Evolutionary conservation across 2,888 invertebrate genomes (phyloP).

Genomic region (Deroplatys truncata): DNA sequence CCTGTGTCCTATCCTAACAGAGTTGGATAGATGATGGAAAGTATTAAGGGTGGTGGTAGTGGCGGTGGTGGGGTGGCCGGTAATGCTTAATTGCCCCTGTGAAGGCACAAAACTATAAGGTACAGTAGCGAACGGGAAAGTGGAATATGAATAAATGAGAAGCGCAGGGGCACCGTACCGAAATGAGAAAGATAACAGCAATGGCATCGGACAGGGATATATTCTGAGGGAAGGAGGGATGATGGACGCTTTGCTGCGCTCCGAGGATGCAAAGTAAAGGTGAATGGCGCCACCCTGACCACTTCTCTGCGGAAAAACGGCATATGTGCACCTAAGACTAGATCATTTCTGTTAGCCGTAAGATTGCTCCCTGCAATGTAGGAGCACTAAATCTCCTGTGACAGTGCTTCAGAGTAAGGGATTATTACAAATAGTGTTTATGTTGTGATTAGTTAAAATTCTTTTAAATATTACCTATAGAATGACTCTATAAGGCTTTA

Average conservation of each 20-base stretch:
- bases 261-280: constrained; percentile 16
- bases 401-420: not conserved
- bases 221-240: constrained; percentile 14
- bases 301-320: not conserved
- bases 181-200: constrained; percentile 17
- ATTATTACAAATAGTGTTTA: not conserved
- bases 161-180: not conserved
- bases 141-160: constrained; percentile 15
- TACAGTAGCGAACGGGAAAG: not conserved
- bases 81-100: constrained; percentile 6
- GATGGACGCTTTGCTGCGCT: constrained; percentile 12
- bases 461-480: no score
- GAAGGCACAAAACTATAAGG: not conserved
- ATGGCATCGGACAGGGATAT: constrained; percentile 17
- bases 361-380: not conserved
- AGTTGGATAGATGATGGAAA: not conserved
- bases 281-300: not conserved
- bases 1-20: not conserved
- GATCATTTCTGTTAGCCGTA: not conserved
- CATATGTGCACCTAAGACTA: not conserved
- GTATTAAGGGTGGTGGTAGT: not conserved
- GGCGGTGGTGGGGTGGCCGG: not conserved
- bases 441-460: no score
- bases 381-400: not conserved
- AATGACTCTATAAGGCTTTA: no score